Evolutionary conservation across 2,888 invertebrate species (phyloP).

Genomic region (Drosophila borealis): DNA sequence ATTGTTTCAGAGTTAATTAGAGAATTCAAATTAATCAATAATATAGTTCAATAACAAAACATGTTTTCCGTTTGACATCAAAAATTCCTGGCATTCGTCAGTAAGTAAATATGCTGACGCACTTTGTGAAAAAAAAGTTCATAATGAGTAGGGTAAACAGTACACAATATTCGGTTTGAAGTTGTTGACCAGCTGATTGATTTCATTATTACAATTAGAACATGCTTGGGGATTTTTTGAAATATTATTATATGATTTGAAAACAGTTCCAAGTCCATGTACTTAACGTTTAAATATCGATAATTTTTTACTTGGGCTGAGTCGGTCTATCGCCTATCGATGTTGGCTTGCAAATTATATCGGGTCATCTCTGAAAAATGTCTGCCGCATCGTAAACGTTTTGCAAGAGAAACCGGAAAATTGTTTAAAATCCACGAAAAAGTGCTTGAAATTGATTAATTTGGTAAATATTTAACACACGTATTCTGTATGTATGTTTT

Average conservation of each 20-base stretch:
- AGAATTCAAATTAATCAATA: slow-evolving; percentile 37
- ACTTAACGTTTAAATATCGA: slow-evolving; percentile 29
- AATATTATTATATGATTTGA: slow-evolving; percentile 21
- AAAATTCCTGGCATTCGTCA: slow-evolving; percentile 11
- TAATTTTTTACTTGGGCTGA: neutral
- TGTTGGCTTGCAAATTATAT: slow-evolving; percentile 25
- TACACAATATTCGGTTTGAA: neutral
- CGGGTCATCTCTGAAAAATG: slow-evolving; percentile 57
- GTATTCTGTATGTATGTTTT: neutral
- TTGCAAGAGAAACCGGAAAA: slow-evolving; percentile 68
- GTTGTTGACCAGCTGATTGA: slow-evolving; percentile 35
- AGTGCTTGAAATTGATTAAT: slow-evolving; percentile 30
- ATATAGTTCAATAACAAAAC: slow-evolving; percentile 23
- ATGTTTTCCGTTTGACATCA: slow-evolving; percentile 11
- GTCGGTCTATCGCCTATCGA: slow-evolving; percentile 14
- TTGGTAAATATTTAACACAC: slow-evolving; percentile 45
- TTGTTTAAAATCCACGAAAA: slow-evolving; percentile 38
- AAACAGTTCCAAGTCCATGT: slow-evolving; percentile 16
- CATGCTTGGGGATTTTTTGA: slow-evolving; percentile 35
- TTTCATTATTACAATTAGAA: slow-evolving; percentile 53
- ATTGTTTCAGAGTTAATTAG: slow-evolving; percentile 22
- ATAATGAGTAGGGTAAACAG: slow-evolving; percentile 42
- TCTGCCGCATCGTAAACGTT: slow-evolving; percentile 76
- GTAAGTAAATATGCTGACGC: slow-evolving; percentile 44
- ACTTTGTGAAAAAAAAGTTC: slow-evolving; percentile 15